A percentile compares a stretch with the other conserved stretches of the same genome.
Conservation (phyloP, 2,113 vertebrate species). For the Crotophaga sulcirostris region DNA sequence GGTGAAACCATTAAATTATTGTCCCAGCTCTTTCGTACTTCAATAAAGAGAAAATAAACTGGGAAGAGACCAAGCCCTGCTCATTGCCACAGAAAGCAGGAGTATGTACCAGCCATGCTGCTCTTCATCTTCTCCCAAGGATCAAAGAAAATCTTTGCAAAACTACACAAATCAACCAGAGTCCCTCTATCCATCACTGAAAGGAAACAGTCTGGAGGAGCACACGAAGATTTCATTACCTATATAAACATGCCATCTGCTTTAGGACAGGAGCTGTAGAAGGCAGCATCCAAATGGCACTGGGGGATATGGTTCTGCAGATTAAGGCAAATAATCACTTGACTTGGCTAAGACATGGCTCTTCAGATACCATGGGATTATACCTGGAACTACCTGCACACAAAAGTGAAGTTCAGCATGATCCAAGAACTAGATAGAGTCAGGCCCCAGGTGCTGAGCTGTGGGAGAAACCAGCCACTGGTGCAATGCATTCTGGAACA, state of each 20-base stretch:
- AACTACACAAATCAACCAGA: not conserved
- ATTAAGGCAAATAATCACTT: not conserved
- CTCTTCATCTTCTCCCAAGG: not conserved
- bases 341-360: not conserved
- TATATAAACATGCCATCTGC: not conserved
- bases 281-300: not conserved
- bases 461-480: not conserved
- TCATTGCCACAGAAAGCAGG: not conserved
- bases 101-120: accelerated
- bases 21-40: not conserved
- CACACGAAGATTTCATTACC: not conserved
- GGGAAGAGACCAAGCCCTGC: not conserved
- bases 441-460: not conserved
- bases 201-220: not conserved
- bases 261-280: not conserved
- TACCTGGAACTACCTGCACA: not conserved
- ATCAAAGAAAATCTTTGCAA: not conserved
- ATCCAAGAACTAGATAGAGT: not conserved
- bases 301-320: not conserved
- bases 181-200: not conserved
- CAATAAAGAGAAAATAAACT: not conserved
- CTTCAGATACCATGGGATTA: not conserved
- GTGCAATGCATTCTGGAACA: not conserved
- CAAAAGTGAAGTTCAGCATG: not conserved
- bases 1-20: not conserved